Base-by-base conservation (phyloP, 2,797 vertebrate species). In the Staurois parvus region DNA sequence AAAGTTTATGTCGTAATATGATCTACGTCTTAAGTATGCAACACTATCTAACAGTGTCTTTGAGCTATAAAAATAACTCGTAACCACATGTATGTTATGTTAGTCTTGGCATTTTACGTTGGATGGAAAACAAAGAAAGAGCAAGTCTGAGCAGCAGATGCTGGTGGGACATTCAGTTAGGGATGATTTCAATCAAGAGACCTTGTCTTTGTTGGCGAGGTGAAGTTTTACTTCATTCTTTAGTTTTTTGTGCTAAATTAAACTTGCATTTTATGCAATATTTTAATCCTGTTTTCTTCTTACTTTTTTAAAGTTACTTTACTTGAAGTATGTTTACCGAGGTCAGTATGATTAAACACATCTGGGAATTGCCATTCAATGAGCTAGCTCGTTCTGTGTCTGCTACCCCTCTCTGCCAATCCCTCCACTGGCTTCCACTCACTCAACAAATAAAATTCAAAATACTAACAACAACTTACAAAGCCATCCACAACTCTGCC, bases 21-120 rank as follows among this genome's bases (percentile, higher is more conserved):
- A 87, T 66, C 69, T 40, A 48, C 6, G 85, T 69, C 67, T 11
- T 72, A 85, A 85, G 21, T n/a, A 85, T 76, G 79, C 17, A 76
- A n/a, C 64, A 84, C 19, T 40, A 88, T 42, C 29, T 75, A 84
- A 90, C 75, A 45, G 82, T 37, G 11, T 85, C 59, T 87, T 62
- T 3, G 1, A 69, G 83, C 42, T 83, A 30, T n/a, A 85, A n/a
- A 85, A 77, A 73, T 83, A 90, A 88, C 84, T 74, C 24, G 24
- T 86, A 67, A 17, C 42, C 45, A 45, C 72, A 88, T 19, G 4
- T 70, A 76, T 69, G 76, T 68, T 37, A 64, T 84, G 4, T 56
- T 62, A 76, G 75, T 72, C 26, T 17, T 75, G 2, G 24, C 15
- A 79, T 76, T 88, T 88, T 29, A 66, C 24, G 69, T 75, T 84